These are phyloP conservation scores for Diarsia dahlii DNA, from an alignment of 2,888 invertebrate species.

Conservation along the genomic window DNA sequence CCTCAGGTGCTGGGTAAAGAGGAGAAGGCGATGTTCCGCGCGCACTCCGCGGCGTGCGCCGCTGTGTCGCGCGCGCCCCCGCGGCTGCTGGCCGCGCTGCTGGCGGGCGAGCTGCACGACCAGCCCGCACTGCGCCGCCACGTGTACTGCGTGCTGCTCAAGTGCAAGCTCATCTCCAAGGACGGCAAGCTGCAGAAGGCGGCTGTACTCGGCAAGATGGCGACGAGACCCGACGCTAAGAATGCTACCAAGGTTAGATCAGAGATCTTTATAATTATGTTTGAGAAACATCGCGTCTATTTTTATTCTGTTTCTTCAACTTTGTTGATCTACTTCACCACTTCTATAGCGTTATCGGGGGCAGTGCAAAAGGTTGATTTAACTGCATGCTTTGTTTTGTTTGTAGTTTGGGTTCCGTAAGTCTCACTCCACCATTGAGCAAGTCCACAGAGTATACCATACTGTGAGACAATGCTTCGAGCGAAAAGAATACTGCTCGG, in stretches of 20 bases:
- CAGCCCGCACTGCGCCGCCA: constrained; percentile 77
- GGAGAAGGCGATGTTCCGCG: constrained; percentile 85
- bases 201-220: constrained; percentile 78
- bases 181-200: constrained; percentile 86
- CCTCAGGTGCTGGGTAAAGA: constrained; percentile 82
- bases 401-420: too few species aligned
- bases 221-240: constrained; percentile 72
- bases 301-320: too few species aligned
- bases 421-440: too few species aligned
- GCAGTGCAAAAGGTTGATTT: background rate
- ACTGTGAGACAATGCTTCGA: too few species aligned
- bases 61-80: constrained; percentile 74
- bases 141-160: constrained; percentile 85
- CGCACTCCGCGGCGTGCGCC: constrained; percentile 83
- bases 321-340: background rate
- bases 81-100: constrained; percentile 73
- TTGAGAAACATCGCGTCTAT: too few species aligned
- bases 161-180: constrained; percentile 85
- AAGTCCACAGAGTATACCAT: too few species aligned
- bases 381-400: too few species aligned
- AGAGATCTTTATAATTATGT: too few species aligned
- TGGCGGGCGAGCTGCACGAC: constrained; percentile 75
- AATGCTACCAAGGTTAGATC: constrained; percentile 79
- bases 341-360: background rate
- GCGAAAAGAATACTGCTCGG: too few species aligned